These are phyloP conservation scores for Ptilodon capucinus DNA, from an alignment of 2,888 invertebrate species.

Conservation along the genomic window DNA sequence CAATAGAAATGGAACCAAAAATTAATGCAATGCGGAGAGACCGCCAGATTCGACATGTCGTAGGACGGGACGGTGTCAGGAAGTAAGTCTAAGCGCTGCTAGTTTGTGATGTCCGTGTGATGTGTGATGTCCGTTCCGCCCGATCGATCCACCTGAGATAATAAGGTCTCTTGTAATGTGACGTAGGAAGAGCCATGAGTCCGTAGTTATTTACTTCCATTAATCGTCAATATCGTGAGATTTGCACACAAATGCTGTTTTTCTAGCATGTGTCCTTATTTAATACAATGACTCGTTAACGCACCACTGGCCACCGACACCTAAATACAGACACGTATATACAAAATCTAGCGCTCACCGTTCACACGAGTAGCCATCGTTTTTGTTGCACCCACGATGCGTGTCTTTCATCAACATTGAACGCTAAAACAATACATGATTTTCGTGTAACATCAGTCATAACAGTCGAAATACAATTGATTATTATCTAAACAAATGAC, in stretches of 20 bases:
- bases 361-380: background rate
- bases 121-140: too few relatives aligned
- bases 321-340: background rate
- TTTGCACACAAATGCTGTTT: background rate
- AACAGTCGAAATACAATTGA: slow-evolving; percentile 32
- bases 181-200: background rate
- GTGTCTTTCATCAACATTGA: background rate
- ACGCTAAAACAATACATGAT: background rate
- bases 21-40: too few relatives aligned
- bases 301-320: background rate
- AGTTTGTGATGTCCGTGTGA: too few relatives aligned
- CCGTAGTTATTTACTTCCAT: background rate
- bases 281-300: background rate
- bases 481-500: slow-evolving; percentile 31
- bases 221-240: background rate
- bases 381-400: background rate
- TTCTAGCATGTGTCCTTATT: background rate
- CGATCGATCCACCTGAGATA: too few relatives aligned
- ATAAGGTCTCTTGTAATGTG: too few relatives aligned
- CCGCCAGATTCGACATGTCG: too few relatives aligned
- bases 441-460: slow-evolving; percentile 9
- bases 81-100: too few relatives aligned
- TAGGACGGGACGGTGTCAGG: too few relatives aligned
- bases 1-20: too few relatives aligned
- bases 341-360: background rate